Evolutionary conservation across 2,797 vertebrate species (phyloP), one percentile per base, ranked within the genome.

Genomic region (Salarias fasciatus): DNA sequence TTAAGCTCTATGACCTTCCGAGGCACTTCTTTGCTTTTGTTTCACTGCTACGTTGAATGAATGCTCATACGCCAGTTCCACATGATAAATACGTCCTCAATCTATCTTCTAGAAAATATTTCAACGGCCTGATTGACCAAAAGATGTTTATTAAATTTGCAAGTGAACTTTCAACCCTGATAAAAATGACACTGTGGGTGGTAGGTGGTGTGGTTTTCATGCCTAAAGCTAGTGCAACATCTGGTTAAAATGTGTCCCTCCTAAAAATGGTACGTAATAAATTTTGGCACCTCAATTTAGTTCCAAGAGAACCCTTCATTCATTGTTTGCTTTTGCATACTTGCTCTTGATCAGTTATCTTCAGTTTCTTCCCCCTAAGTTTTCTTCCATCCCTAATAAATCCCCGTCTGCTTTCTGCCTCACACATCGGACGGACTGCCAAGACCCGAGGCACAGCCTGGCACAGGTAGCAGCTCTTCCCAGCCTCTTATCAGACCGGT

Each of bases 401-500:
- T 65, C 53, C 30, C 44, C 13, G 6, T 47, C 43, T 48, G 35
- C 37, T 36, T 55, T 53, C 58, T 30, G 12, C 55, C 1, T 0
- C 1, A 35, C 45, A 47, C 3, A 35, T 35, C n/a, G 4, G 29
- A 58, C 61, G 7, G 57, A 18, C 52, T 30, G 4, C 46, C 15
- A 40, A 69, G 53, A 38, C 43, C 52, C 10, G 59, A 76, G 50
- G 29, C 47, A 46, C 63, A 49, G 40, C 47, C 59, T 76, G 73
- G 54, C 77, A 60, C 74, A 73, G 66, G 72, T 38, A 53, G 54
- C 40, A 12, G 49, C 62, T 71, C 54, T 60, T 72, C 58, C 13
- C 50, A 44, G 63, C 63, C 28, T 72, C 84, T 86, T 85, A 85
- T 87, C 83, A 58, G 59, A 50, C 65, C 67, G 67, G 72, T 76